Evolutionary conservation across 2,113 vertebrate genomes (phyloP).

Genomic region (Vidua macroura): DNA sequence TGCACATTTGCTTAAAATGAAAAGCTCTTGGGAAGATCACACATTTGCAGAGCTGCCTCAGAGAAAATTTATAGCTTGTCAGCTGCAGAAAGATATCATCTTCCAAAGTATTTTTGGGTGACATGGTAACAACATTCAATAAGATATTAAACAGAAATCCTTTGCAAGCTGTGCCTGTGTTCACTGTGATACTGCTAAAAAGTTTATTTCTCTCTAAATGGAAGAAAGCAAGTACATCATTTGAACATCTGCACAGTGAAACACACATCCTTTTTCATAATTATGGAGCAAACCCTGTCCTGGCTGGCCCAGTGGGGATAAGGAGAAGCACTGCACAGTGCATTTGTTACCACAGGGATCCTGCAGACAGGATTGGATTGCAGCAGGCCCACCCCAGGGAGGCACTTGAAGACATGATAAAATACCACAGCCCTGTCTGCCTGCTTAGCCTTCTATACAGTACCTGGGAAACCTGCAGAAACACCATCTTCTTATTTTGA

Average conservation of each 20-base stretch:
- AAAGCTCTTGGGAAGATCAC: conserved; percentile 59
- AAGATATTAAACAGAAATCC: conserved; percentile 32
- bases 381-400: conserved; percentile 23
- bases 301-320: background rate
- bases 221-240: background rate
- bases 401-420: conserved; percentile 4
- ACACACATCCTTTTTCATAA: conserved; percentile 16
- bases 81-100: conserved; percentile 63
- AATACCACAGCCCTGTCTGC: background rate
- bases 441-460: background rate
- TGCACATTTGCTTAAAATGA: conserved; percentile 28
- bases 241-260: conserved; percentile 31
- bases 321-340: background rate
- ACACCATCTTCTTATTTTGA: background rate
- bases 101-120: conserved; percentile 57
- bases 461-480: background rate
- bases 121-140: conserved; percentile 33
- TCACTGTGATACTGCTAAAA: conserved; percentile 24
- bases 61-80: conserved; percentile 64
- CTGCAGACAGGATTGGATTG: background rate
- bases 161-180: conserved; percentile 5
- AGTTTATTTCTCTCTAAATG: conserved; percentile 28
- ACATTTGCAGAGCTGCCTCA: conserved; percentile 39
- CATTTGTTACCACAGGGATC: background rate
- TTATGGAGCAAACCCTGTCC: background rate